Evolutionary conservation across 2,797 vertebrate species (phyloP), one percentile per base, ranked within the genome.

Genomic region (Melanogrammus aeglefinus): DNA sequence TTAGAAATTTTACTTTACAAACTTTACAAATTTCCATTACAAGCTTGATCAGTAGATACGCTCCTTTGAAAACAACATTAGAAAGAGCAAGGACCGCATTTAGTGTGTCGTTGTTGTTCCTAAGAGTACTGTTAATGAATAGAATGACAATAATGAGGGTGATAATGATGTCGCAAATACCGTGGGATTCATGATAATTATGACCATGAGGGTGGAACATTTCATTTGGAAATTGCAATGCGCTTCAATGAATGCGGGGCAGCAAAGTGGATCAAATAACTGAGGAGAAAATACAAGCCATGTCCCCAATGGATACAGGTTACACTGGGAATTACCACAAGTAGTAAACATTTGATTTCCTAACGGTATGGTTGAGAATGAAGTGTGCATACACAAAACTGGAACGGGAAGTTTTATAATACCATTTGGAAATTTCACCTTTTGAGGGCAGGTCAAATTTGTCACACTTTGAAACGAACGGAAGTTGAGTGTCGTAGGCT

Each of bases 1-100:
- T 76, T 89, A 96, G 93, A 98, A 98, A 97, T 94, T 93, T 95
- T 91, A 91, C 95, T 98, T 95, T 97, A 97, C 96, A 97, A 95
- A 95, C 95, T 96, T 92, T 97, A 96, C 95, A 97, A 87, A 86
- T 76, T 92, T 90, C 90, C 85, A 80, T 87, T 90, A 83, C 92
- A 91, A 92, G 91, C 91, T 91, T 90, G 80, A 92, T 91, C 92
- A 90, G 86, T 80, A 79, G 84, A 92, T 84, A 89, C 83, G 87
- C 85, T 93, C 86, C 86, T 92, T 90, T 63, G 79, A 76, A 79
- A 74, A 82, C 79, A 78, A 79, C 44, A 80, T 76, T 33, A 71
- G 79, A 77, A 75, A 79, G 78, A 79, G 57, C 73, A 47, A 78
- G 69, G 77, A 86, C 85, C 78, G 85, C 84, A 77, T 84, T 77